Conservation (phyloP, 1,140 invertebrate genomes). For the Drosophila punjabiensis region DNA sequence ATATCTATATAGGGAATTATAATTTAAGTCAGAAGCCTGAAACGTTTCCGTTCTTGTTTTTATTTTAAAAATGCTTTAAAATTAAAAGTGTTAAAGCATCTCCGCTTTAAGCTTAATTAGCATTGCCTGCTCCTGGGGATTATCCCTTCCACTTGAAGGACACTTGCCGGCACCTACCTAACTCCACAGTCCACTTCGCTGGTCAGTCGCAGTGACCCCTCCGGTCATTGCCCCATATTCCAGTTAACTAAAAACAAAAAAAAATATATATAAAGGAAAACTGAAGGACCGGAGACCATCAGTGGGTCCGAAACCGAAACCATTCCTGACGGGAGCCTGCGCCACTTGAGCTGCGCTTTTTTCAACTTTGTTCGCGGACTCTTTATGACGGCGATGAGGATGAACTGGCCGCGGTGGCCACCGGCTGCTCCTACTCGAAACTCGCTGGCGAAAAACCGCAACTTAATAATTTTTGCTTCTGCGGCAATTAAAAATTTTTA, state of each 20-base stretch:
- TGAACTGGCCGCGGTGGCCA: conserved; percentile 22
- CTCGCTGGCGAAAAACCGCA: conserved; percentile 63
- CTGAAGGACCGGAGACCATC: conserved; percentile 25
- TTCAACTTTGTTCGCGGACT: conserved; percentile 52
- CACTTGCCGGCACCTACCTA: conserved; percentile 30
- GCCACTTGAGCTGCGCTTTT: conserved; percentile 58
- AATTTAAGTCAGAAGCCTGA: no score
- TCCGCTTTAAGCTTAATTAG: conserved; percentile 20
- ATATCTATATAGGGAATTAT: background rate
- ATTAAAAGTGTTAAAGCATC: no score
- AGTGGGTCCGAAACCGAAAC: conserved; percentile 38
- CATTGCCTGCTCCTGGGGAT: conserved; percentile 4
- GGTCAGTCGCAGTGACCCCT: conserved; percentile 23
- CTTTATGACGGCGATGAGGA: conserved; percentile 46
- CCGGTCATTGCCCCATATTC: conserved; percentile 51
- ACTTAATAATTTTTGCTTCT: conserved; percentile 77
- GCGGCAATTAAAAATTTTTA: conserved; percentile 83
- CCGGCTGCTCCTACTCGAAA: conserved; percentile 38
- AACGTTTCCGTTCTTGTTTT: background rate
- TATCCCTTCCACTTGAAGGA: conserved; percentile 22
- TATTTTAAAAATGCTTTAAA: background rate
- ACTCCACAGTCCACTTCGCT: background rate
- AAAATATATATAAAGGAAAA: conserved; percentile 1
- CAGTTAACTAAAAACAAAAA: conserved; percentile 11
- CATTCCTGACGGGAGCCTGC: conserved; percentile 38